phyloP scores from a whole-genome alignment of 2,797 vertebrate genomes.

The Falco columbarius region DNA sequence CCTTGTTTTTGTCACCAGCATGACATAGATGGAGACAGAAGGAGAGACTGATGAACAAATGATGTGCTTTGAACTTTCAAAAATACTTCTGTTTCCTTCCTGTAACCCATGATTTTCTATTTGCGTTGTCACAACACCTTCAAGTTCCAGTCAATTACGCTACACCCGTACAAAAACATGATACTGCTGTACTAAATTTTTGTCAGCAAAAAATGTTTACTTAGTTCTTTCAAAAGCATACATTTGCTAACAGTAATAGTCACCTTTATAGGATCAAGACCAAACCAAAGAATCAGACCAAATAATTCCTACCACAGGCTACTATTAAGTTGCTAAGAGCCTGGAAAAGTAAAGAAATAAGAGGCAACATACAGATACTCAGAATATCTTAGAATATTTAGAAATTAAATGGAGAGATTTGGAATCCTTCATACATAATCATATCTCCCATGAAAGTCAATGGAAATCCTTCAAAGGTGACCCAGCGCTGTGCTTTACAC shows the following conservation, averaged over 20 bases:
- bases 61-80: neutral
- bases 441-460: neutral
- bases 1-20: neutral
- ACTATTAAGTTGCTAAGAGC: neutral
- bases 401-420: neutral
- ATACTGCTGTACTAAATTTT: neutral
- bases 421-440: neutral
- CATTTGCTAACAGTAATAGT: neutral
- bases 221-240: neutral
- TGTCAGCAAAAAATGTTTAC: neutral
- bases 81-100: neutral
- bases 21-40: neutral
- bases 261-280: neutral
- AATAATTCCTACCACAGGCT: neutral
- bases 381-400: neutral
- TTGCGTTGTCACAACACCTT: neutral
- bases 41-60: neutral
- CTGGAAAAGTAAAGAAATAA: neutral
- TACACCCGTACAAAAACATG: neutral
- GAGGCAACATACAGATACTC: neutral
- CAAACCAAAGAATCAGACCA: neutral
- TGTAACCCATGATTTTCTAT: neutral
- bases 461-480: neutral
- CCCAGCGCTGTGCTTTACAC: accelerated
- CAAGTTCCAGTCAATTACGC: neutral